Evolutionary conservation across 1,140 invertebrate species (phyloP).

Genomic region (Drosophila paulistorum): DNA sequence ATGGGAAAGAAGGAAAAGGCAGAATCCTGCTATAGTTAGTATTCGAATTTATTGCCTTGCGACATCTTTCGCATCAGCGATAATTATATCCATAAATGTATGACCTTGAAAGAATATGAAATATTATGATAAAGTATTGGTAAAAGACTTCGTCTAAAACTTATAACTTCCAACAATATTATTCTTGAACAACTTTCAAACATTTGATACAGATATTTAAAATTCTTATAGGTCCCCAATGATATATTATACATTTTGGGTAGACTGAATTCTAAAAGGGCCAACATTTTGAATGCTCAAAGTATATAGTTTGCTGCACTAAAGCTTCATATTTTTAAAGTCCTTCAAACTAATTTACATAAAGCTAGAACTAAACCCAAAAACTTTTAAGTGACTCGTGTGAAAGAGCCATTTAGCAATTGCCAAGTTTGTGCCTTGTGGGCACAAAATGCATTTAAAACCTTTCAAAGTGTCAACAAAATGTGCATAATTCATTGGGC

Average conservation of each 20-base stretch:
- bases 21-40: too few species aligned
- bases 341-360: constrained; percentile 9
- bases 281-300: not conserved
- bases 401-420: constrained; percentile 15
- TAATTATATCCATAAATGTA: too few species aligned
- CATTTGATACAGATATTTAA: not conserved
- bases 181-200: too few species aligned
- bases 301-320: not conserved
- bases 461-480: constrained; percentile 31
- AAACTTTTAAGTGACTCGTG: constrained; percentile 17
- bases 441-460: constrained; percentile 29
- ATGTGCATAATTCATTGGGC: constrained; percentile 25
- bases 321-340: not conserved
- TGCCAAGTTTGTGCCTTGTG: constrained; percentile 11
- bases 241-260: not conserved
- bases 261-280: not conserved
- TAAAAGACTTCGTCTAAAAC: too few species aligned
- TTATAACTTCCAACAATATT: too few species aligned
- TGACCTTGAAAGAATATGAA: too few species aligned
- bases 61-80: too few species aligned
- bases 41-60: too few species aligned
- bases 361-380: not conserved
- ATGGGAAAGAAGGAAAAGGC: too few species aligned
- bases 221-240: not conserved
- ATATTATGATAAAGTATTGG: too few species aligned